Evolutionary conservation across 2,888 invertebrate species (phyloP), one percentile per base, ranked within the genome.

Genomic region (Liposcelis brunnea): DNA sequence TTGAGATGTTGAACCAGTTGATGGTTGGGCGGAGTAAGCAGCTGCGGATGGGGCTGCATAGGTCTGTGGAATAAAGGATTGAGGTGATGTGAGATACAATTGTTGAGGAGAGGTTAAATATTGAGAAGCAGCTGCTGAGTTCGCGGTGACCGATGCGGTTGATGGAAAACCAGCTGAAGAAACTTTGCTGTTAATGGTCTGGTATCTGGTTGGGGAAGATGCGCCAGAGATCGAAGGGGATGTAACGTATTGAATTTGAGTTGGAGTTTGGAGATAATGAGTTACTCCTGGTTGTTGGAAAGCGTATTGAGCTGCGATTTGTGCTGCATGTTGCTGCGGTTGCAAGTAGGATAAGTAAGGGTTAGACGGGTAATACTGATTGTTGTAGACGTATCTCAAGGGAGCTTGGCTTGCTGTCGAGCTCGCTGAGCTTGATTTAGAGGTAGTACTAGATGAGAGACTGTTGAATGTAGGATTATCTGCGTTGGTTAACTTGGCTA

Each of bases 221-320:
- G 26, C 4, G 26, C 5, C 4, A 26, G 26, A 6, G 26, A 26
- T 4, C 8, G 26, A 4, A 4, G 26, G 26, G 26, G 26, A 26
- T 26, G 26, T 15, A 16, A 40, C 40, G 11, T 40, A 40, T 40
- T 40, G 40, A 19, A 40, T 40, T 40, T 40, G 40, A 6, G 40
- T 40, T 12, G 40, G 40, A 7, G 40, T 40, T 19, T 40, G 40
- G 19, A 40, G 40, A 40, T 18, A 19, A 19, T 40, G 40, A 40
- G 40, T 16, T 18, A 40, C 40, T 5, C 19, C 40, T 5, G 40
- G 21, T n/a, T 16, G 40, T 21, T 40, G 40, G 19, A 18, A 19
- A 19, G 40, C 19, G 19, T 40, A 40, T 19, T 40, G 40, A 19
- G 18, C 40, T 6, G 19, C 18, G 7, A 35, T 35, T 11, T 40